Evolutionary conservation across 2,797 vertebrate species (phyloP).

Genomic region (Amniataba percoides): DNA sequence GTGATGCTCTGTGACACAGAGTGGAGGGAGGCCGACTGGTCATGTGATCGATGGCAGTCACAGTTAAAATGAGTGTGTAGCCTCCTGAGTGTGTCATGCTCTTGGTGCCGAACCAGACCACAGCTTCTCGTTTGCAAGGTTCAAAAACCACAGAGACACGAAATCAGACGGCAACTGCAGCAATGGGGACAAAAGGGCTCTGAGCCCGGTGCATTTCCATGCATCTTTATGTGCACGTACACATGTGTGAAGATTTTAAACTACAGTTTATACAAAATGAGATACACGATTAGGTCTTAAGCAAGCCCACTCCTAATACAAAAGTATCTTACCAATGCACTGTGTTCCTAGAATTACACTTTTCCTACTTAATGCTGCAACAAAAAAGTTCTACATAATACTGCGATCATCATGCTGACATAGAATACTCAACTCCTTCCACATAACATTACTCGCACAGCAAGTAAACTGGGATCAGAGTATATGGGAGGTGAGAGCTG

Average conservation of each 20-base stretch:
- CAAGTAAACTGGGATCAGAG: background rate
- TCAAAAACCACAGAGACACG: slow-evolving; percentile 67
- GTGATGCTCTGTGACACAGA: slow-evolving; percentile 33
- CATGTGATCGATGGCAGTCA: slow-evolving; percentile 54
- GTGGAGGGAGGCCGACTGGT: slow-evolving; percentile 13
- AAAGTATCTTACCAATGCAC: background rate
- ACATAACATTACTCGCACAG: background rate
- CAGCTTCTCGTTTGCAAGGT: slow-evolving; percentile 57
- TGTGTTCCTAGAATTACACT: no score
- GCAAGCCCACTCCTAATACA: background rate
- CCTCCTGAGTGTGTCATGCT: slow-evolving; percentile 14
- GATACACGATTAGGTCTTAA: background rate
- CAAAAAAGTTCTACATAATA: background rate
- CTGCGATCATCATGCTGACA: background rate
- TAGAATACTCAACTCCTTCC: background rate
- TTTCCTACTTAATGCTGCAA: background rate
- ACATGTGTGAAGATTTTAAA: background rate
- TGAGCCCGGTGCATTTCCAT: slow-evolving; percentile 17
- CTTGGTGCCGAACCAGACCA: slow-evolving; percentile 54
- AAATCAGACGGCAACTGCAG: slow-evolving; percentile 57
- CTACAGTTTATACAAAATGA: background rate
- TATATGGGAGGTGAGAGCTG: background rate
- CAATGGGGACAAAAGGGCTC: slow-evolving; percentile 20
- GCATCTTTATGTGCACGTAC: background rate
- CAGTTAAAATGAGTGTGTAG: slow-evolving; percentile 39